phyloP scores from a whole-genome alignment of 2,888 invertebrate species.

The Noctua comes region DNA sequence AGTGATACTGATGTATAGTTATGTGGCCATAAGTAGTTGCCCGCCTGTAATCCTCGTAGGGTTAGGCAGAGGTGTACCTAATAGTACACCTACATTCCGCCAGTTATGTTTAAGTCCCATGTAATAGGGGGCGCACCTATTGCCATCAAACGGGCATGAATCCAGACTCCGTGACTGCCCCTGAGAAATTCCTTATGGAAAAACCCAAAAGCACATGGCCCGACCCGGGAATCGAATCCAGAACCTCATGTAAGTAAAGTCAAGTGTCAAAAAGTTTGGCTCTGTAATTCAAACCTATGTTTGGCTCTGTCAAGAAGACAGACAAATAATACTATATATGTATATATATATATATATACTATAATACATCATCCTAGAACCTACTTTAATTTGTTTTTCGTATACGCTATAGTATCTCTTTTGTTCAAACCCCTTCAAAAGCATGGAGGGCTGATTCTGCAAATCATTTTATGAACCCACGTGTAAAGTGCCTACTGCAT shows the following conservation, averaged over 20 bases:
- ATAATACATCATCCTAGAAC: neutral
- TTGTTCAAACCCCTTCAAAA: conserved; percentile 27
- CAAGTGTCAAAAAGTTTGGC: neutral
- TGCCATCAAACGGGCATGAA: neutral
- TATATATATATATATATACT: no score
- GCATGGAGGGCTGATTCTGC: conserved; percentile 31
- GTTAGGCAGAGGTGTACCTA: neutral
- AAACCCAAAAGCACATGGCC: neutral
- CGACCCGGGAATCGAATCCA: neutral
- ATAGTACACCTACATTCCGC: neutral
- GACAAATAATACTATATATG: no score
- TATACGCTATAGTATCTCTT: neutral
- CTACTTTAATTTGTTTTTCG: neutral
- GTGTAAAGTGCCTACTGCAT: conserved; percentile 42
- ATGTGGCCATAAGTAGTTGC: neutral
- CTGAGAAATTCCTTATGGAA: no score
- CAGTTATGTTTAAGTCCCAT: neutral
- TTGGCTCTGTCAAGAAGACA: neutral
- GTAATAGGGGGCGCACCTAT: neutral
- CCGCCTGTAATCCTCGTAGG: neutral
- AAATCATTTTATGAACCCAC: conserved; percentile 42
- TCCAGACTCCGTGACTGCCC: neutral
- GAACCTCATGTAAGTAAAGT: neutral
- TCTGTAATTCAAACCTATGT: neutral
- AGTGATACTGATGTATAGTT: neutral